A percentile compares a stretch with the other conserved stretches of the same genome.
These are phyloP conservation scores for Lissonota sp. DNA, from an alignment of 2,888 invertebrate genomes.

Conservation along the genomic window DNA sequence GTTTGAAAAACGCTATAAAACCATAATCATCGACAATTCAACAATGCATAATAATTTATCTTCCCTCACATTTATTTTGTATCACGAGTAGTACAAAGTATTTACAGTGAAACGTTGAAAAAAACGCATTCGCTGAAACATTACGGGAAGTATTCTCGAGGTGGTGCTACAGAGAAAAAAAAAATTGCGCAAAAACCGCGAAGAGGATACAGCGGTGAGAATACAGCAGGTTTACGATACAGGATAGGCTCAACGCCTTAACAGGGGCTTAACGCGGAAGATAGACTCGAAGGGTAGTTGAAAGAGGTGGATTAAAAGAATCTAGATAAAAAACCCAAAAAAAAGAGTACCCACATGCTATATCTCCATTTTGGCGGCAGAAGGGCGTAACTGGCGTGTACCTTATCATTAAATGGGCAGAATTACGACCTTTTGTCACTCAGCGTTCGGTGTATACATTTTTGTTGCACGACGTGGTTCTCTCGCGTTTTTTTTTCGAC, in stretches of 20 bases:
- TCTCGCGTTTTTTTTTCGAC: not conserved
- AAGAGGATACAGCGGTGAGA: conserved; percentile 39
- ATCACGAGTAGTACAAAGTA: not conserved
- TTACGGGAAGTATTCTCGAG: conserved; percentile 28
- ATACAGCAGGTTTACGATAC: conserved; percentile 40
- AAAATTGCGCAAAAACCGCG: conserved; percentile 38
- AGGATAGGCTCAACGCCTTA: conserved; percentile 53
- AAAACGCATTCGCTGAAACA: not conserved
- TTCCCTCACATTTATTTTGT: not conserved
- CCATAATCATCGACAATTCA: not conserved
- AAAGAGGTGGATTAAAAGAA: conserved; percentile 15
- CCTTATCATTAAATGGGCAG: too few relatives aligned
- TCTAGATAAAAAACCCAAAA: not conserved
- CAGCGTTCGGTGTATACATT: not conserved
- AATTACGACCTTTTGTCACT: too few relatives aligned
- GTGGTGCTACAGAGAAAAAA: not conserved
- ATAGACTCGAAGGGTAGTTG: conserved; percentile 31
- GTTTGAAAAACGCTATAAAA: too few relatives aligned
- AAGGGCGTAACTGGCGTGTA: not conserved
- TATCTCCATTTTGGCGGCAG: not conserved
- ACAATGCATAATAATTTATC: not conserved
- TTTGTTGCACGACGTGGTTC: not conserved
- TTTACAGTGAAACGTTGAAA: not conserved
- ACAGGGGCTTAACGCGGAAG: conserved; percentile 33
- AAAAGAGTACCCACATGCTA: not conserved